Evolutionary conservation across 1,140 invertebrate species (phyloP).

Genomic region (Hyposmocoma kahamanoa): DNA sequence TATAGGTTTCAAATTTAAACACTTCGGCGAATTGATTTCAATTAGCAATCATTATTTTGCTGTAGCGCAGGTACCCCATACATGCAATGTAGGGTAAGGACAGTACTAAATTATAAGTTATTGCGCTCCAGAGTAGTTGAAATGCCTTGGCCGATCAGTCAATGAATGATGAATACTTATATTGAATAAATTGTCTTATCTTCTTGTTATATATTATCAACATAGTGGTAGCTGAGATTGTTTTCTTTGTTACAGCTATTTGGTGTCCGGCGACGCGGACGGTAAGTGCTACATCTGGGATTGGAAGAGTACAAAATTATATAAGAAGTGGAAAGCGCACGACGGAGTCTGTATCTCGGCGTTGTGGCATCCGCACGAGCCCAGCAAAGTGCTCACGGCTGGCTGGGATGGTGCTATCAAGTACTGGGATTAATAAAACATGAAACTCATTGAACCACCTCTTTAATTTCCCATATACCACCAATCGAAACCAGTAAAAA

Average conservation of each 20-base stretch:
- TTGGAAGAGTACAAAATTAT: slow-evolving; percentile 98
- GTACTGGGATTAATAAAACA: slow-evolving; percentile 92
- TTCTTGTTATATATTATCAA: slow-evolving; percentile 6
- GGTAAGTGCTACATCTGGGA: slow-evolving; percentile 99
- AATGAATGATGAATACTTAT: too few relatives aligned
- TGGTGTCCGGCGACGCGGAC: slow-evolving; percentile 99
- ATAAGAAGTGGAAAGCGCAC: slow-evolving; percentile 99
- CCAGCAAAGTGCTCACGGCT: slow-evolving; percentile 95
- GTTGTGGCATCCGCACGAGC: slow-evolving; percentile 99
- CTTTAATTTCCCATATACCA: slow-evolving; percentile 9
- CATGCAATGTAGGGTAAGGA: too few relatives aligned
- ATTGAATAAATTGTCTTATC: slow-evolving; percentile 8
- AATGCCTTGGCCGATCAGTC: too few relatives aligned
- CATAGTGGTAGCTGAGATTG: slow-evolving; percentile 5
- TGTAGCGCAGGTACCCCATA: too few relatives aligned
- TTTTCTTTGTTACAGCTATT: slow-evolving; percentile 83
- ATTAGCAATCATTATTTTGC: too few relatives aligned
- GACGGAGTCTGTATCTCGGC: slow-evolving; percentile 96
- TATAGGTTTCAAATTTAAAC: too few relatives aligned
- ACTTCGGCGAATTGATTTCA: too few relatives aligned
- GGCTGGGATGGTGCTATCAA: slow-evolving; percentile 99
- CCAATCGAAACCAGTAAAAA: slow-evolving; percentile 51
- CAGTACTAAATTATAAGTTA: too few relatives aligned
- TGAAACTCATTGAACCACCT: too few relatives aligned
- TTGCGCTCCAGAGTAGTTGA: too few relatives aligned